Percentiles rank a stretch among this genome's conserved stretches.
phyloP scores from a whole-genome alignment of 1,140 invertebrate species.

The Diorhabda sublineata region DNA sequence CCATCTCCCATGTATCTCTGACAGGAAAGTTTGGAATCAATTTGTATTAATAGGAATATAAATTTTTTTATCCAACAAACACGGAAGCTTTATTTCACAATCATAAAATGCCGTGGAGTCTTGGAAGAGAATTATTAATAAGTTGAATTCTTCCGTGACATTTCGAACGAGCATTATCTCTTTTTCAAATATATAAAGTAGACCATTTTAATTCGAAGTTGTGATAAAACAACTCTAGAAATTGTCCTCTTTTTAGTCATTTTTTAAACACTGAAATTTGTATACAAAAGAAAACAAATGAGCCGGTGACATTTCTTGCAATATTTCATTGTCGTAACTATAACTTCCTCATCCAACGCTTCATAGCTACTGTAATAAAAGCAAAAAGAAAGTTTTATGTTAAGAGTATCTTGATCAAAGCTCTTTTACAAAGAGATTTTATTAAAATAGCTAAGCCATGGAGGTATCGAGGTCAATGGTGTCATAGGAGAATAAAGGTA shows the following conservation, averaged over 20 bases:
- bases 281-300: constrained; percentile 4
- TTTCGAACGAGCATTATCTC: constrained; percentile 9
- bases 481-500: too few relatives aligned
- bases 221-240: constrained; percentile 16
- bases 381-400: too few relatives aligned
- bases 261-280: constrained; percentile 11
- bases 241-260: constrained; percentile 7
- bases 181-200: constrained; percentile 8
- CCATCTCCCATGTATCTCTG: background rate
- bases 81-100: constrained; percentile 3
- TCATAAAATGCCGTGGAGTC: constrained; percentile 11
- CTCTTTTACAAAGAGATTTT: too few relatives aligned
- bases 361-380: too few relatives aligned
- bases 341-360: too few relatives aligned
- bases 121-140: constrained; percentile 13
- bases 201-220: constrained; percentile 16
- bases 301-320: too few relatives aligned
- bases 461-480: too few relatives aligned
- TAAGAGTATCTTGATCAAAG: too few relatives aligned
- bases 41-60: background rate
- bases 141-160: constrained; percentile 15
- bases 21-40: background rate
- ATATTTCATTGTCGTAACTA: too few relatives aligned
- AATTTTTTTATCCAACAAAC: background rate
- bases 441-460: too few relatives aligned